phyloP scores from a whole-genome alignment of 2,797 vertebrate species.

The Centroberyx gerrardi region DNA sequence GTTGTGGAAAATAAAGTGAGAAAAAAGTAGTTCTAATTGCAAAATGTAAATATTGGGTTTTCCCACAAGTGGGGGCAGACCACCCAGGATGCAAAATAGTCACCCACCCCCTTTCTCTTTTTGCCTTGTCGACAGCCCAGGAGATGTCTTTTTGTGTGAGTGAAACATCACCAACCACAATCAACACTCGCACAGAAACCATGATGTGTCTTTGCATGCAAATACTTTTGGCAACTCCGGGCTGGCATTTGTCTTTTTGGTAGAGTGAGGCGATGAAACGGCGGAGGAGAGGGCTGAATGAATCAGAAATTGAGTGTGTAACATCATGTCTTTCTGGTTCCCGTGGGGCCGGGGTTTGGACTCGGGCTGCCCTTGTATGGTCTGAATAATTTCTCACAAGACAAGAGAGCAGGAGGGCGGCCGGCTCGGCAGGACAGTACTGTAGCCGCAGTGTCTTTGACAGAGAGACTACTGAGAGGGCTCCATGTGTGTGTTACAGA shows the following conservation, averaged over 20 bases:
- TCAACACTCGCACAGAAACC: conserved; percentile 74
- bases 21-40: conserved; percentile 90
- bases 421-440: conserved; percentile 55
- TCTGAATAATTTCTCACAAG: conserved; percentile 71
- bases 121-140: conserved; percentile 78
- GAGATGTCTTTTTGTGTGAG: conserved; percentile 84
- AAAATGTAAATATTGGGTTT: conserved; percentile 93
- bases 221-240: conserved; percentile 73
- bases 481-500: conserved; percentile 74
- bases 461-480: conserved; percentile 51
- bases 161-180: conserved; percentile 82
- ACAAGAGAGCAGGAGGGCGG: conserved; percentile 68
- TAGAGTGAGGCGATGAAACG: conserved; percentile 74
- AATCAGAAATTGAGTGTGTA: conserved; percentile 48
- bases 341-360: conserved; percentile 58
- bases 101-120: conserved; percentile 80
- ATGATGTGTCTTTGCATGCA: conserved; percentile 79
- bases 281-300: conserved; percentile 41
- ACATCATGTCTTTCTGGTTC: conserved; percentile 50
- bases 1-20: conserved; percentile 87
- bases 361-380: conserved; percentile 61
- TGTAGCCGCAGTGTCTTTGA: conserved; percentile 79
- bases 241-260: conserved; percentile 73
- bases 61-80: conserved; percentile 90
- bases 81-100: conserved; percentile 90